These are phyloP conservation scores for Calycopis cecrops DNA, from an alignment of 1,140 invertebrate species.

Conservation along the genomic window DNA sequence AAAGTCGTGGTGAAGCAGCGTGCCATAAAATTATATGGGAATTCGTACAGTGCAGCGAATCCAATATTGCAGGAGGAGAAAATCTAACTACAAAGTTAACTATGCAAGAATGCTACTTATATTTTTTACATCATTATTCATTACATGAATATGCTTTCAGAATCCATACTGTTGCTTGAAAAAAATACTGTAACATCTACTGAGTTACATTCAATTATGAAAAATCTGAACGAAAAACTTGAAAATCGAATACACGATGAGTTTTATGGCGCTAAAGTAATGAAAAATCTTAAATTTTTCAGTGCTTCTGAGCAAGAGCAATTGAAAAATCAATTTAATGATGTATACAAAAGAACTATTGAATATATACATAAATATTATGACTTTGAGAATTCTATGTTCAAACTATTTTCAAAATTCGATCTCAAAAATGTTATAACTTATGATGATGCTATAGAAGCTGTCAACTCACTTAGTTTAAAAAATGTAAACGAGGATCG, in stretches of 20 bases:
- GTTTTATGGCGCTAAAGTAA: too few species aligned
- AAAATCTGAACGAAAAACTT: too few species aligned
- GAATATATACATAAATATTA: background rate
- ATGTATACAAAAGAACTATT: background rate
- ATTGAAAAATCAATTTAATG: background rate
- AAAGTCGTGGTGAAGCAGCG: slow-evolving; percentile 2
- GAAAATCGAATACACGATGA: too few species aligned
- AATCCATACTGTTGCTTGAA: too few species aligned
- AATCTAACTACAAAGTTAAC: background rate
- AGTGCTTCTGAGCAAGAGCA: background rate
- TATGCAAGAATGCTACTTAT: background rate
- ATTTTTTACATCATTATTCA: background rate
- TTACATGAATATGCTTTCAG: too few species aligned
- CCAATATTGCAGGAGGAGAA: background rate
- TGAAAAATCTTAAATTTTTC: background rate
- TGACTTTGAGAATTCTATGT: slow-evolving; percentile 2
- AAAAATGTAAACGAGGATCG: slow-evolving; percentile 4
- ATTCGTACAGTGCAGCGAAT: background rate
- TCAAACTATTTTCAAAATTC: background rate
- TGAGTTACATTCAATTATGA: too few species aligned
- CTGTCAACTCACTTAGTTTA: background rate
- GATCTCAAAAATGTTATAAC: background rate
- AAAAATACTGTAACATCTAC: too few species aligned
- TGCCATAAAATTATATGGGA: slow-evolving; percentile 1
- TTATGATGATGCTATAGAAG: slow-evolving; percentile 8